Evolutionary conservation across 2,797 vertebrate genomes (phyloP), one percentile per base, ranked within the genome.

Genomic region (Sebastes kiyomatsui): DNA sequence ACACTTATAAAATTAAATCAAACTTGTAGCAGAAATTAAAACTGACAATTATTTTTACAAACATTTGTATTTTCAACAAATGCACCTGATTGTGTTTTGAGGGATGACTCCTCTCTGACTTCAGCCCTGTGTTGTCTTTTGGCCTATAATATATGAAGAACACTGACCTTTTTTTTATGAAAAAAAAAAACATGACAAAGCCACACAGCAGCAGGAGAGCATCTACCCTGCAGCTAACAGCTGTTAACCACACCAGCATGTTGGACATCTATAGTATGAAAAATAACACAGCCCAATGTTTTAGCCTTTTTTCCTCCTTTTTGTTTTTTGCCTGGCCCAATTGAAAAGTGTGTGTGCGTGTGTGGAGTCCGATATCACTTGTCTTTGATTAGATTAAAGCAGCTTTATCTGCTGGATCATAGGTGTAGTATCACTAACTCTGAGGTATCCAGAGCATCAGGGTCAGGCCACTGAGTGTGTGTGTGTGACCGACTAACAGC

Each of bases 191-290:
- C 72, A 86, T 4, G 42, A 67, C 54, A 73, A 79, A 80, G 86
- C 59, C 65, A 54, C 72, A 62, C 59, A 85, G 77, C 93, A 69
- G 86, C 84, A 81, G 83, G 91, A 80, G 62, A 79, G 79, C 65
- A 22, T 79, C 81, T 54, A 79, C 87, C 93, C 92, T 90, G 92
- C 90, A 86, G 92, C 86, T 83, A 68, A 87, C 94, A 95, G 91
- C 94, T 95, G 94, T 73, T 87, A 81, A 83, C 80, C 60, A 80
- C 67, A 68, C 60, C 70, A 60, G 71, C 80, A 76, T 67, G 75
- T 65, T 56, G 42, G 62, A 86, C 75, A 75, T 84, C 79, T 83
- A 82, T 87, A 87, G 70, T 78, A 75, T 87, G 75, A 87, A 79
- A 81, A 87, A 81, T 58, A 87, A 87, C 86, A 77, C 68, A 55